Evolutionary conservation across 2,888 invertebrate species (phyloP), one percentile per base, ranked within the genome.

Genomic region (Villa cingulata): DNA sequence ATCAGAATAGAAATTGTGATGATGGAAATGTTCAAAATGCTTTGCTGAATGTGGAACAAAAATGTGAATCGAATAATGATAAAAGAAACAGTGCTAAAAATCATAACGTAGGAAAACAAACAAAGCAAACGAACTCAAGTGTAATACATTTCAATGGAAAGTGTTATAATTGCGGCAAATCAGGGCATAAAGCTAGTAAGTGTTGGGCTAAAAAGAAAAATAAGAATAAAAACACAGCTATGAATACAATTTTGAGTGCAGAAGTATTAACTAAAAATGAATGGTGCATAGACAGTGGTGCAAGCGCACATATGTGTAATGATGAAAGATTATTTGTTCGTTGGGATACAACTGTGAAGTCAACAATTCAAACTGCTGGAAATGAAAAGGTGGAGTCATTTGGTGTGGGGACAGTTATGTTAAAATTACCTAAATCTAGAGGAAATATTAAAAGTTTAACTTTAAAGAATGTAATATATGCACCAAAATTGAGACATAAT

Each of bases 231-330:
- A n/a, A n/a, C n/a, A n/a, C n/a, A n/a, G n/a, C n/a, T n/a, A 29
- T 41, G 23, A n/a, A 15, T 5, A 3, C 15, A 29, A 23, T 10
- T 16, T 27, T 15, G 19, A 41, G n/a, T 6, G 2, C 23, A 41
- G 1, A 10, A n/a, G 15, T 15, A n/a, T 4, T n/a, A 19, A n/a
- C 6, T 29, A 18, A 34, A 5, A 16, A 16, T 34, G 34, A 27
- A 18, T 49, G 49, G 45, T 51, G 42, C 40, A 41, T 18, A 15
- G 42, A 36, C n/a, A n/a, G n/a, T n/a, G n/a, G n/a, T n/a, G n/a
- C n/a, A n/a, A n/a, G n/a, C n/a, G n/a, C n/a, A n/a, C 38, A 47
- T 36, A 47, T 44, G 47, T 50, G 45, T n/a, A 49, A 49, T 34
- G 43, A 46, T 20, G 46, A 40, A 23, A 46, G 18, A 6, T 18